These are phyloP conservation scores for Trematocara stigmaticum DNA, from an alignment of 2,113 vertebrate species.

Conservation along the genomic window DNA sequence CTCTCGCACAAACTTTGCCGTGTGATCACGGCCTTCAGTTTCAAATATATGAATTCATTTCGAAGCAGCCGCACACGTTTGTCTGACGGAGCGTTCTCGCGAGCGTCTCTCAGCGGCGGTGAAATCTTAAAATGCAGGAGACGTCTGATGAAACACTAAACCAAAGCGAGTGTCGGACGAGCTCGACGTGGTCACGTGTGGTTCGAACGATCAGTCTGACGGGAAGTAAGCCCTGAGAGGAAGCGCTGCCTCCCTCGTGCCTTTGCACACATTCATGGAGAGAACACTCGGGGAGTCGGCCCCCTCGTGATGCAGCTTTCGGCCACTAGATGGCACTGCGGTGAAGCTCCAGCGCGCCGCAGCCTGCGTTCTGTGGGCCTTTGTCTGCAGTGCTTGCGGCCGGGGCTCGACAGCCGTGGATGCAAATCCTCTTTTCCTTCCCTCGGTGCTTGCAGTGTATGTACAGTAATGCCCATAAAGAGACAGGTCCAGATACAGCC, in stretches of 20 bases:
- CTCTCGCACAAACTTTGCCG: rapidly evolving
- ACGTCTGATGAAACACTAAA: neutral
- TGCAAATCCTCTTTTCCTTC: slow-evolving; percentile 50
- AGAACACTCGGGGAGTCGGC: neutral
- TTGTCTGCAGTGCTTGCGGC: slow-evolving; percentile 67
- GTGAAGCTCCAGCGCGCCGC: slow-evolving; percentile 22
- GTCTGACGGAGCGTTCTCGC: neutral
- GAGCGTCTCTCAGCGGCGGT: neutral
- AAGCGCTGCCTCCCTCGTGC: slow-evolving; percentile 3
- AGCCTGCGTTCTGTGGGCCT: slow-evolving; percentile 3
- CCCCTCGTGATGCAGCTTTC: neutral
- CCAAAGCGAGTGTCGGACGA: neutral
- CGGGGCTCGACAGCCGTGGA: slow-evolving; percentile 40
- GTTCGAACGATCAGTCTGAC: neutral
- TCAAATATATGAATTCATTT: neutral
- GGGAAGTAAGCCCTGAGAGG: slow-evolving; percentile 12
- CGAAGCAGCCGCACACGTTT: neutral
- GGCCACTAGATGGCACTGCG: slow-evolving; percentile 71
- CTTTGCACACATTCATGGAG: neutral
- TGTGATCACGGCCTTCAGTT: neutral
- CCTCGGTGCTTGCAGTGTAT: slow-evolving; percentile 45
- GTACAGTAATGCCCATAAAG: slow-evolving; percentile 68
- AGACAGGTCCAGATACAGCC: slow-evolving; percentile 53
- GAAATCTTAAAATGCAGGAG: neutral
- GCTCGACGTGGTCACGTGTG: neutral